Percentiles rank a stretch among this genome's conserved stretches.
Conservation (phyloP, 2,113 vertebrate genomes). For the Camelus bactrianus region DNA sequence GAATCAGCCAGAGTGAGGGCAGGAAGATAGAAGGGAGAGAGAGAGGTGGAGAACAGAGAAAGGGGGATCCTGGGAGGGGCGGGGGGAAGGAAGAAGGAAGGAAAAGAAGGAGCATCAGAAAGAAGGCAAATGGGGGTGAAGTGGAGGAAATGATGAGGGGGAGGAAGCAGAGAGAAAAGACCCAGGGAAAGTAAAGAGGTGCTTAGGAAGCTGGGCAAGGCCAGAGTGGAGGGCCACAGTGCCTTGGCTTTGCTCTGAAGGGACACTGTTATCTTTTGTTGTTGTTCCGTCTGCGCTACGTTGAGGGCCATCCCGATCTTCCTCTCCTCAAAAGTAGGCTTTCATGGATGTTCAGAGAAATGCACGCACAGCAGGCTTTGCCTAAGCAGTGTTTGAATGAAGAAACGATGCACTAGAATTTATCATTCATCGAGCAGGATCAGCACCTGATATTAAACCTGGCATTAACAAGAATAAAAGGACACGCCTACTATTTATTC, state of each 20-base stretch:
- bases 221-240: fast-evolving
- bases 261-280: background rate
- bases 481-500: background rate
- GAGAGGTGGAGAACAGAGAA: fast-evolving
- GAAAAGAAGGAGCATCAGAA: background rate
- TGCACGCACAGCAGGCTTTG: background rate
- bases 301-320: background rate
- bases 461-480: background rate
- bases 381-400: background rate
- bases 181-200: background rate
- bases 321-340: background rate
- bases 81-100: background rate
- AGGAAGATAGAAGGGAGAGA: background rate
- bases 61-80: too few species aligned
- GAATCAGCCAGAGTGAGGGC: background rate
- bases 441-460: background rate
- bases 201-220: fast-evolving
- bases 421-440: background rate
- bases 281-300: background rate
- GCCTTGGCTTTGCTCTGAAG: background rate
- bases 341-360: background rate
- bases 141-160: background rate
- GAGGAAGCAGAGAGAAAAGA: background rate
- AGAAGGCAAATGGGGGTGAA: fast-evolving
- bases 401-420: background rate